Percentiles rank a stretch among this genome's conserved stretches.
phyloP scores from a whole-genome alignment of 2,888 invertebrate species.

The Hipparchia semele region DNA sequence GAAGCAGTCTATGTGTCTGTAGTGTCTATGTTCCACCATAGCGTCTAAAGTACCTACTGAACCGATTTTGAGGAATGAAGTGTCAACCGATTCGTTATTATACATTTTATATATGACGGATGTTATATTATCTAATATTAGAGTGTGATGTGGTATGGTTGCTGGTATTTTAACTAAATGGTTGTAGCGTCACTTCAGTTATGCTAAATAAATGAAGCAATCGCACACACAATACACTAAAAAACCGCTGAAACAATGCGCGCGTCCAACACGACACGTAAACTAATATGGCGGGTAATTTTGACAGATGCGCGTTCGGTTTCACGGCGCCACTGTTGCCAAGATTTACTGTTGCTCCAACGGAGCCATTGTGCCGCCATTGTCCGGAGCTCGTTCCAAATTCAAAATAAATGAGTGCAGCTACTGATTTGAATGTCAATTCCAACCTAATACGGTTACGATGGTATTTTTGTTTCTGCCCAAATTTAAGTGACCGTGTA shows the following conservation, averaged over 20 bases:
- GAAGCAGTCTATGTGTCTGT: no score
- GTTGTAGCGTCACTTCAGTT: conserved; percentile 7
- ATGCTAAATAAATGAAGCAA: conserved; percentile 34
- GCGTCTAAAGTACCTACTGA: no score
- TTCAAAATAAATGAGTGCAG: conserved; percentile 75
- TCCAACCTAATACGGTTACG: conserved; percentile 70
- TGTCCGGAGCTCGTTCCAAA: conserved; percentile 70
- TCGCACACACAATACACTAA: conserved; percentile 24
- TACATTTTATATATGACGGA: no score
- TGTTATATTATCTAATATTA: no score
- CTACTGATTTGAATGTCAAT: conserved; percentile 82
- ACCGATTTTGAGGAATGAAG: no score
- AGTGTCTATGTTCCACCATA: no score
- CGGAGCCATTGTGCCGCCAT: conserved; percentile 69
- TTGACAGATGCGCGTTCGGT: conserved; percentile 67
- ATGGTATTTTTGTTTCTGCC: conserved; percentile 71
- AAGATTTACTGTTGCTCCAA: conserved; percentile 79
- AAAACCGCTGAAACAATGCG: conserved; percentile 23
- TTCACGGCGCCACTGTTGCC: conserved; percentile 76
- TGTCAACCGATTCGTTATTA: no score
- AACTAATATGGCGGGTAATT: conserved; percentile 68
- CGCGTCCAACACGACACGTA: conserved; percentile 26
- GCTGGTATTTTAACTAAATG: background rate
- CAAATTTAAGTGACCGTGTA: conserved; percentile 54
- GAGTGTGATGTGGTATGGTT: no score